These are phyloP conservation scores for Apostichopus californicus DNA, from an alignment of 35 echinoderm and acorn worm species.

Conservation along the genomic window DNA sequence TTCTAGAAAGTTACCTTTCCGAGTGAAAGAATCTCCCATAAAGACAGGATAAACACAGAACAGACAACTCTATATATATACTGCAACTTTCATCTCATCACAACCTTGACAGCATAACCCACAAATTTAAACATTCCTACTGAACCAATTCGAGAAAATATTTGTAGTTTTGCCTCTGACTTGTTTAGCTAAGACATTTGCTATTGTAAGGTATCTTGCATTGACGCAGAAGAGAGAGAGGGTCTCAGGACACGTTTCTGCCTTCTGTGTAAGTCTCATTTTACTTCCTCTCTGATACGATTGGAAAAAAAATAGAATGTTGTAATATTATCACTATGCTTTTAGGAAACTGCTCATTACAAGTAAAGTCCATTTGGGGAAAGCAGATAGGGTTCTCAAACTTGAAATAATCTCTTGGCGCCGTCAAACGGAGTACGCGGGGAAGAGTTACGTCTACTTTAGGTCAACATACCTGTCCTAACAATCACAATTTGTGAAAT, in stretches of 20 bases:
- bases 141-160: too few species aligned
- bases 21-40: too few species aligned
- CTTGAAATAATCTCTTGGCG: background rate
- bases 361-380: conserved; percentile 9
- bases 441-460: background rate
- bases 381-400: background rate
- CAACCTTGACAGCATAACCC: too few species aligned
- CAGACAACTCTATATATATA: too few species aligned
- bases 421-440: background rate
- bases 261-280: background rate
- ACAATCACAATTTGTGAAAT: conserved; percentile 15
- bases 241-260: background rate
- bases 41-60: too few species aligned
- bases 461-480: background rate
- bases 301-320: background rate
- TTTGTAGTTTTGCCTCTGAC: too few species aligned
- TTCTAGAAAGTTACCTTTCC: too few species aligned
- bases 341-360: background rate
- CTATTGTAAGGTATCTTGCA: too few species aligned
- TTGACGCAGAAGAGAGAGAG: background rate
- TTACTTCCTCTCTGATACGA: background rate
- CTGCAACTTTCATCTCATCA: too few species aligned
- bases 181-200: too few species aligned
- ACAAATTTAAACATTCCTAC: too few species aligned
- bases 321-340: background rate